A percentile compares a stretch with the other conserved stretches of the same genome.
phyloP scores from a whole-genome alignment of 2,113 vertebrate species.

The Eonycteris spelaea region DNA sequence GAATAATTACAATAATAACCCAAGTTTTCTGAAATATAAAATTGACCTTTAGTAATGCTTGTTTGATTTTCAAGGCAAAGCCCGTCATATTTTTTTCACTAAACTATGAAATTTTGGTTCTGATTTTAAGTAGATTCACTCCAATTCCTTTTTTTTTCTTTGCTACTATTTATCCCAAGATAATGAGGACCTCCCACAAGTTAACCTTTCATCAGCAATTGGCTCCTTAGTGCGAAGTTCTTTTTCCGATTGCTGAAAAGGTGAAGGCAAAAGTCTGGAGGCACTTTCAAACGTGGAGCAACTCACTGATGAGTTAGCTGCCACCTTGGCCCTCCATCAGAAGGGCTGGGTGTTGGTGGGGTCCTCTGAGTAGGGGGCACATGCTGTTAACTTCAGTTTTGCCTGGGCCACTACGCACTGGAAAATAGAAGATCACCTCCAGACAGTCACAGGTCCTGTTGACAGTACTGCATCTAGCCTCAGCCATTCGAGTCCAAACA shows the following conservation, averaged over 20 bases:
- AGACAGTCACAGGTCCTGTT: background rate
- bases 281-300: background rate
- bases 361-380: background rate
- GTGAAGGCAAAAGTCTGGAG: background rate
- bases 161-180: background rate
- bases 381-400: background rate
- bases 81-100: background rate
- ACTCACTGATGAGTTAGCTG: background rate
- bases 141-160: background rate
- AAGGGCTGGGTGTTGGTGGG: background rate
- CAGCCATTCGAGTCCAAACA: background rate
- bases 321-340: background rate
- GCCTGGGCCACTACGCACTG: background rate
- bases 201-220: background rate
- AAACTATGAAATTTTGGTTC: background rate
- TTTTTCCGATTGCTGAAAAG: background rate
- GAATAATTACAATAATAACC: background rate
- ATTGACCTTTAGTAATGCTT: background rate
- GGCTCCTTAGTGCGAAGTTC: background rate
- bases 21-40: conserved; percentile 12
- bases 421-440: background rate
- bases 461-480: background rate
- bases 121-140: background rate
- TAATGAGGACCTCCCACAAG: background rate
- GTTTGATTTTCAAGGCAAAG: background rate